phyloP scores from a whole-genome alignment of 1,140 invertebrate species.

The Leptinotarsa undecemlineata region DNA sequence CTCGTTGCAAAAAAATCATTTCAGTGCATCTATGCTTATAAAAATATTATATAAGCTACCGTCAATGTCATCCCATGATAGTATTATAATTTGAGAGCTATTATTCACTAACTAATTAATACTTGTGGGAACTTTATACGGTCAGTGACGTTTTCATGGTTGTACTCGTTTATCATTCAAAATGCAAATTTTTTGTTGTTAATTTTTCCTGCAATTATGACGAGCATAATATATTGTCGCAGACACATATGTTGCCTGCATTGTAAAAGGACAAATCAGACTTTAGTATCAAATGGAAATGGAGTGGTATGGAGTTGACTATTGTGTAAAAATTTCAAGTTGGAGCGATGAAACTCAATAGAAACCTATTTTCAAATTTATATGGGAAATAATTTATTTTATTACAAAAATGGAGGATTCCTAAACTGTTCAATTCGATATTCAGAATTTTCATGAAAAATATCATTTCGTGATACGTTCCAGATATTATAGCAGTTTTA shows the following conservation, averaged over 20 bases:
- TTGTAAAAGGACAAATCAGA: background rate
- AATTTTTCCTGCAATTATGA: background rate
- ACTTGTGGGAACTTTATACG: background rate
- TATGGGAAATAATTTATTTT: too few species aligned
- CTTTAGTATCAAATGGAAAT: background rate
- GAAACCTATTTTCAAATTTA: too few species aligned
- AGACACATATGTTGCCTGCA: too few species aligned
- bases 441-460: too few species aligned
- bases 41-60: background rate
- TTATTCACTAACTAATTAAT: background rate
- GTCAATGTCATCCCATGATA: background rate
- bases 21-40: background rate
- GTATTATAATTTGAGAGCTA: background rate
- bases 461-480: too few species aligned
- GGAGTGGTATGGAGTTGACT: background rate
- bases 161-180: background rate
- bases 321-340: background rate
- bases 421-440: too few species aligned
- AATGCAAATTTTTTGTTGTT: background rate
- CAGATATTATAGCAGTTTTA: too few species aligned
- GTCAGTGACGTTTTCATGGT: background rate
- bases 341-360: background rate
- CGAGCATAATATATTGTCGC: background rate
- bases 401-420: too few species aligned
- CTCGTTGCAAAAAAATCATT: too few species aligned